Evolutionary conservation across 2,797 vertebrate genomes (phyloP).

Genomic region (Etheostoma perlongum): DNA sequence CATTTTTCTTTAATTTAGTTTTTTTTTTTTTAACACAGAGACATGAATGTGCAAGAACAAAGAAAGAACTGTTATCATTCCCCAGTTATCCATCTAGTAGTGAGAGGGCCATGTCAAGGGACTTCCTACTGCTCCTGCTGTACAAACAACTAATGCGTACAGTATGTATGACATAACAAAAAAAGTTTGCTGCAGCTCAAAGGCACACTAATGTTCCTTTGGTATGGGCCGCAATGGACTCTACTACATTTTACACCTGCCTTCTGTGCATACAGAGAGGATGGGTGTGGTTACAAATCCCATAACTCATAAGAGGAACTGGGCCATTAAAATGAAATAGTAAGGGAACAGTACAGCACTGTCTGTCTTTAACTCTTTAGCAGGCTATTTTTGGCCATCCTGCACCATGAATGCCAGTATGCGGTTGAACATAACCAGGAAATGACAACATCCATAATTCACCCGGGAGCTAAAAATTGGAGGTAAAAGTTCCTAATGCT

Average conservation of each 20-base stretch:
- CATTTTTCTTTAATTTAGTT: conserved; percentile 28
- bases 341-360: conserved; percentile 65
- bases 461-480: conserved; percentile 43
- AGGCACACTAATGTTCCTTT: conserved; percentile 49
- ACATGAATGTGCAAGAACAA: conserved; percentile 25
- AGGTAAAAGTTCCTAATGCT: conserved; percentile 62
- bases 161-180: conserved; percentile 44
- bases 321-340: conserved; percentile 70
- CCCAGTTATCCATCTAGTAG: conserved; percentile 44
- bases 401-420: conserved; percentile 65
- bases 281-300: conserved; percentile 39
- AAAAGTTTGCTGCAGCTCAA: conserved; percentile 46
- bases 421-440: conserved; percentile 79
- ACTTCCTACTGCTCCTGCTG: conserved; percentile 48
- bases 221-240: conserved; percentile 19
- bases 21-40: neutral
- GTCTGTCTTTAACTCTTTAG: conserved; percentile 65
- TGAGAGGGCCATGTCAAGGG: conserved; percentile 34
- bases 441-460: conserved; percentile 79
- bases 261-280: conserved; percentile 25
- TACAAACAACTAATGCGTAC: conserved; percentile 46
- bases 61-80: conserved; percentile 50
- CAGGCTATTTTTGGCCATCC: conserved; percentile 65
- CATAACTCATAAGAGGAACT: conserved; percentile 69
- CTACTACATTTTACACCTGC: conserved; percentile 69